These are phyloP conservation scores for Podiceps cristatus DNA, from an alignment of 2,113 vertebrate species.

Conservation along the genomic window DNA sequence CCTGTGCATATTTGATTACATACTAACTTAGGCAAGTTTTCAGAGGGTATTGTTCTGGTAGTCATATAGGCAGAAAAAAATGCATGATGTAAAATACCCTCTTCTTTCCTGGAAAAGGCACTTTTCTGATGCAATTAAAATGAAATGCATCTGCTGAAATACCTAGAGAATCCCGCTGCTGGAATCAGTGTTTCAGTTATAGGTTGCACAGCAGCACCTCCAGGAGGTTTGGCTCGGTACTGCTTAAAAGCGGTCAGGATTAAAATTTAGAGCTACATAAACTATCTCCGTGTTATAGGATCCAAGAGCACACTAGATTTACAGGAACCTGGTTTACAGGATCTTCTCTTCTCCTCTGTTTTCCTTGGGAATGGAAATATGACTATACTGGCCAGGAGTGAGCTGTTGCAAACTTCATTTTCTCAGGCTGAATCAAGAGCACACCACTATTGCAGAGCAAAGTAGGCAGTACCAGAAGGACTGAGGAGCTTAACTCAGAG, in stretches of 20 bases:
- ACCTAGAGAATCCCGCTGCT: background rate
- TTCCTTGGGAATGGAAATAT: background rate
- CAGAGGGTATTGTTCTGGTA: background rate
- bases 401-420: background rate
- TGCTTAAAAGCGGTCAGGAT: background rate
- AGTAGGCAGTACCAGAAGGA: background rate
- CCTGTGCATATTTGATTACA: background rate
- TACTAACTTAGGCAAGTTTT: background rate
- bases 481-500: background rate
- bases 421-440: background rate
- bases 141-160: background rate
- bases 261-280: background rate
- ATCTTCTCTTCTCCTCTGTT: background rate
- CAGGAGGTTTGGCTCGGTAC: background rate
- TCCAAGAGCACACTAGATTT: background rate
- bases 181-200: background rate
- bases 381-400: background rate
- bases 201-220: background rate
- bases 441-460: background rate
- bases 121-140: background rate
- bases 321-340: background rate
- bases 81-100: background rate
- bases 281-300: accelerated
- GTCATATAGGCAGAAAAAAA: background rate
- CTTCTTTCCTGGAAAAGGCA: background rate